Evolutionary conservation across 2,888 invertebrate genomes (phyloP), one percentile per base, ranked within the genome.

Genomic region (Empis livida): DNA sequence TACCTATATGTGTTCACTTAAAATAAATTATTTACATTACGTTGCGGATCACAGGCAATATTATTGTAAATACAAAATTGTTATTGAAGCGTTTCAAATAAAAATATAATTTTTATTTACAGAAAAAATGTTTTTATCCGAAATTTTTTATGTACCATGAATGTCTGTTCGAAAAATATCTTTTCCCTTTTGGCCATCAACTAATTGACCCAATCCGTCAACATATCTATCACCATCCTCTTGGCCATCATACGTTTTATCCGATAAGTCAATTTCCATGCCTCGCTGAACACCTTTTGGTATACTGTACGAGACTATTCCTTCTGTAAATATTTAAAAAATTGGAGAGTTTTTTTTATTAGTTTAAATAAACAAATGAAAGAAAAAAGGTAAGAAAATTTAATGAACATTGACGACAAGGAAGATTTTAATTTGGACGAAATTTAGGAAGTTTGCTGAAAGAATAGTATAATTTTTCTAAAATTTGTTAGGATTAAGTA

Each of bases 141-240:
- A 75, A 72, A n/a, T n/a, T n/a, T n/a, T 20, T 20, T 20, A 20
- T n/a, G n/a, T n/a, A 56, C 78, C 79, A 58, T 76, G 74, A 57
- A 73, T 68, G 64, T 80, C 80, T 44, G 75, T 70, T 53, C 78
- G 73, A 70, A 84, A 86, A 71, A 85, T 83, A 62, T 82, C 82
- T 53, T 76, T 75, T 48, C 86, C 87, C 57, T 75, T 76, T 56
- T 80, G 78, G 5, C 85, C 84, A 64, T 88, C 86, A 40, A 80
- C 77, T 55, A 90, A 73, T 67, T 87, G 86, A 49, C 89, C 89
- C 42, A 89, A 71, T 32, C 89, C 89, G 48, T 78, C 78, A 48
- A 74, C 75, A 56, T 78, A 74, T 53, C 74, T 73, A 56, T 76
- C 78, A 50, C 67, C 71, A 55, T 78, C 76, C 56, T 79, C 78